A percentile compares a stretch with the other conserved stretches of the same genome.
Evolutionary conservation across 2,888 invertebrate species (phyloP).

Genomic region (Drosophila peninsularis): DNA sequence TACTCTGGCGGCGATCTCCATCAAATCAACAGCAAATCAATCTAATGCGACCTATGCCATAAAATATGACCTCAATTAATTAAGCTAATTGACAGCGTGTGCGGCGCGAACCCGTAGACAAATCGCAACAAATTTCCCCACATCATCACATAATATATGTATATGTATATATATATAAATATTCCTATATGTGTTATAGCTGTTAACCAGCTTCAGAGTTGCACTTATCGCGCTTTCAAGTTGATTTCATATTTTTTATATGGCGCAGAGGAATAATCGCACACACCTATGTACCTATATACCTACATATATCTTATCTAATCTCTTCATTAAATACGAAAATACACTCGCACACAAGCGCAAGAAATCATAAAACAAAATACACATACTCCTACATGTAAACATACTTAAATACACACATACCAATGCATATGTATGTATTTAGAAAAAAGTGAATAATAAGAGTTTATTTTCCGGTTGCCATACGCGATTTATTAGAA

Average conservation of each 20-base stretch:
- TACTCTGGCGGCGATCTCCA: slow-evolving; percentile 20
- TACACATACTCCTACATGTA: slow-evolving; percentile 10
- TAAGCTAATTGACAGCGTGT: slow-evolving; percentile 68
- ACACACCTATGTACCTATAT: slow-evolving; percentile 13
- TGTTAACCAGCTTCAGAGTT: slow-evolving; percentile 45
- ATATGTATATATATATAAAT: slow-evolving; percentile 15
- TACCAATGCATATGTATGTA: slow-evolving; percentile 8
- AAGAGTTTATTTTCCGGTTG: slow-evolving; percentile 43
- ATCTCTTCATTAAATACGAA: slow-evolving; percentile 73
- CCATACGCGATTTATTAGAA: slow-evolving; percentile 37
- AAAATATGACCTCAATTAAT: slow-evolving; percentile 73
- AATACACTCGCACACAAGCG: slow-evolving; percentile 47
- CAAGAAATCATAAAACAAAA: slow-evolving; percentile 67
- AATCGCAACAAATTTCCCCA: slow-evolving; percentile 39
- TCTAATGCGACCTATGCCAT: slow-evolving; percentile 59
- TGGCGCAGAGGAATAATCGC: slow-evolving; percentile 31
- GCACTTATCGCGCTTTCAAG: slow-evolving; percentile 60
- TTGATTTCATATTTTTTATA: slow-evolving; percentile 56
- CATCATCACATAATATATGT: slow-evolving; percentile 10
- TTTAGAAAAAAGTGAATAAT: slow-evolving; percentile 29
- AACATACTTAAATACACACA: no score
- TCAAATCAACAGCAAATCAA: slow-evolving; percentile 57
- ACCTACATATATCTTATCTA: slow-evolving; percentile 60
- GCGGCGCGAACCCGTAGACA: slow-evolving; percentile 33
- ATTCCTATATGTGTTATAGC: slow-evolving; percentile 8